These are phyloP conservation scores for Sebastes oblongus DNA, from an alignment of 2,797 vertebrate species.

Conservation along the genomic window DNA sequence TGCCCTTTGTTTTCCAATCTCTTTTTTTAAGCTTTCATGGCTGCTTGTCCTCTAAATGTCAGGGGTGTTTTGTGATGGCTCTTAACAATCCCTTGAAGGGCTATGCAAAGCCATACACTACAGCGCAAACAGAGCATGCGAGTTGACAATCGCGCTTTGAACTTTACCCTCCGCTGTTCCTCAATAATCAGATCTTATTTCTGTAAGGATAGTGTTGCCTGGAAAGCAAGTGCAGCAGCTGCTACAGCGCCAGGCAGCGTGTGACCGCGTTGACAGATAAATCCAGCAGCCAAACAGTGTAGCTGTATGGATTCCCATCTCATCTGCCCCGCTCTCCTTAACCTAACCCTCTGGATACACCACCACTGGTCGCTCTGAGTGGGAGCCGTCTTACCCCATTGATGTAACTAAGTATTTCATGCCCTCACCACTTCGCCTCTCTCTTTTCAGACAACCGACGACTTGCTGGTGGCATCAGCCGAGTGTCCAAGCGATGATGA, in stretches of 20 bases:
- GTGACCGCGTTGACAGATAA: slow-evolving; percentile 62
- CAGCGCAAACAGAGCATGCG: slow-evolving; percentile 55
- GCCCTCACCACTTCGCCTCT: slow-evolving; percentile 30
- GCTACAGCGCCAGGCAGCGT: slow-evolving; percentile 36
- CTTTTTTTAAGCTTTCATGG: slow-evolving; percentile 45
- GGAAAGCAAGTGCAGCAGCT: slow-evolving; percentile 56
- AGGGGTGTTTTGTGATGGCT: slow-evolving; percentile 64
- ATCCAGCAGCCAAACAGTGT: slow-evolving; percentile 64
- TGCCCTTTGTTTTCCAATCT: slow-evolving; percentile 43
- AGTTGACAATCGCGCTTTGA: slow-evolving; percentile 61
- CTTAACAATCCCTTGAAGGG: slow-evolving; percentile 57
- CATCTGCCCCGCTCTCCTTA: slow-evolving; percentile 47
- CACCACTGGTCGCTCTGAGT: slow-evolving; percentile 27
- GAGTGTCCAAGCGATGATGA: slow-evolving; percentile 99
- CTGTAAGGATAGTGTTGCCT: slow-evolving; percentile 40
- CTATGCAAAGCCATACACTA: slow-evolving; percentile 40
- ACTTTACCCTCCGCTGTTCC: slow-evolving; percentile 57
- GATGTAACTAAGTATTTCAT: slow-evolving; percentile 33
- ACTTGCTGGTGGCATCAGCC: slow-evolving; percentile 94
- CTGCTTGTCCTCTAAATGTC: slow-evolving; percentile 74
- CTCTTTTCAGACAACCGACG: slow-evolving; percentile 91
- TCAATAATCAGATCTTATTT: slow-evolving; percentile 68
- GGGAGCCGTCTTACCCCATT: slow-evolving; percentile 30
- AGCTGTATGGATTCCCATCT: slow-evolving; percentile 56
- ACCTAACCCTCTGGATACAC: slow-evolving; percentile 49